These are phyloP conservation scores for Micrasema longulum DNA, from an alignment of 1,140 invertebrate species.

Conservation along the genomic window DNA sequence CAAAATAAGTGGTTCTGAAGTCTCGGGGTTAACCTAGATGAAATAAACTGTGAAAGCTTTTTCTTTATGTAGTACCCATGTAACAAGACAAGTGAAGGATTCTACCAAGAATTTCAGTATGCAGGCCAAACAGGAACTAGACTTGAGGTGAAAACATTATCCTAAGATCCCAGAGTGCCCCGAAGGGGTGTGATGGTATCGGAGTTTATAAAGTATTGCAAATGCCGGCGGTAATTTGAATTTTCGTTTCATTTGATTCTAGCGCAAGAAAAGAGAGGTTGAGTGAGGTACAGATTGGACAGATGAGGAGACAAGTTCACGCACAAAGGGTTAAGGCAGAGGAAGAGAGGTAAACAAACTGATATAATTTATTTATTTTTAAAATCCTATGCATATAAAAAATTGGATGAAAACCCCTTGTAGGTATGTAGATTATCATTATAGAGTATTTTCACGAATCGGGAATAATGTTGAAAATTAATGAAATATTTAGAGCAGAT, in stretches of 20 bases:
- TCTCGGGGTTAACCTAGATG: too few relatives aligned
- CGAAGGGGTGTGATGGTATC: not conserved
- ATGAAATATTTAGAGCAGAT: too few relatives aligned
- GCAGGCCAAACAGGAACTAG: conserved; percentile 28
- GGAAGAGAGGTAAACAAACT: conserved; percentile 74
- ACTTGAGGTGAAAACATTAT: conserved; percentile 42
- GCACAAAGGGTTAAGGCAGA: conserved; percentile 78
- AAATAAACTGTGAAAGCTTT: conserved; percentile 33
- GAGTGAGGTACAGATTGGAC: conserved; percentile 78
- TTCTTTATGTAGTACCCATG: conserved; percentile 34
- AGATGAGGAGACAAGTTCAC: conserved; percentile 78
- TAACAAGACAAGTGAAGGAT: conserved; percentile 31
- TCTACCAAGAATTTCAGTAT: conserved; percentile 32
- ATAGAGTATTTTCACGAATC: too few relatives aligned
- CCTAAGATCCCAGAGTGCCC: conserved; percentile 9
- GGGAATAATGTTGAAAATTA: too few relatives aligned
- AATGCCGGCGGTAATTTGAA: conserved; percentile 30
- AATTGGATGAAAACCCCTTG: too few relatives aligned
- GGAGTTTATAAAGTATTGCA: conserved; percentile 3
- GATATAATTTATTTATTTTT: too few relatives aligned
- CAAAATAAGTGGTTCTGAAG: too few relatives aligned
- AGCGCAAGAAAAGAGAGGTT: conserved; percentile 67
- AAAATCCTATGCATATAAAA: too few relatives aligned
- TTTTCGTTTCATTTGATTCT: conserved; percentile 40
- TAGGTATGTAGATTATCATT: too few relatives aligned